Evolutionary conservation across 2,888 invertebrate species (phyloP).

Genomic region (Diarsia rubi): DNA sequence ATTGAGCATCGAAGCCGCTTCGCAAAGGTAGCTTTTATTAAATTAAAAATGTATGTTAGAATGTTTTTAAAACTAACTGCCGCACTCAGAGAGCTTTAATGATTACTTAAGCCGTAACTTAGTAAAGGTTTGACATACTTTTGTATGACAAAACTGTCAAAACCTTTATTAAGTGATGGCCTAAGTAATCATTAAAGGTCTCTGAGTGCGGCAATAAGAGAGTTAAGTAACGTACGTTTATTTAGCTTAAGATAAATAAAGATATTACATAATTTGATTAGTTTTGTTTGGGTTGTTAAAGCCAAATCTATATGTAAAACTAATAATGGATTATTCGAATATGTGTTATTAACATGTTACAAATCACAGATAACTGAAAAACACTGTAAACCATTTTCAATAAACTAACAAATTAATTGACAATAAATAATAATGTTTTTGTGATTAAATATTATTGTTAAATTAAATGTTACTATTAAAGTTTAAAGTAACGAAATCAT

Average conservation of each 20-base stretch:
- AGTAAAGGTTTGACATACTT: no score
- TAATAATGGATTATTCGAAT: neutral
- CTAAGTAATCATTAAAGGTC: no score
- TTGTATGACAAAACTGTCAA: no score
- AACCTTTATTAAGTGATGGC: no score
- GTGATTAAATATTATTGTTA: slow-evolving; percentile 64
- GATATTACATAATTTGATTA: slow-evolving; percentile 2
- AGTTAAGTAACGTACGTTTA: neutral
- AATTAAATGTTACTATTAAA: slow-evolving; percentile 45
- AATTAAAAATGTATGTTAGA: neutral
- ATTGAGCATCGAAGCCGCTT: slow-evolving; percentile 24
- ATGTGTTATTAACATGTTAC: neutral
- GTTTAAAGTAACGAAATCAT: slow-evolving; percentile 23
- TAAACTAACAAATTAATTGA: slow-evolving; percentile 68
- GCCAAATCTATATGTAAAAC: neutral
- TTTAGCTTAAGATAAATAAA: neutral
- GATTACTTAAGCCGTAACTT: no score
- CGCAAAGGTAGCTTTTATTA: slow-evolving; percentile 31
- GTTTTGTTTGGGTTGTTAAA: neutral
- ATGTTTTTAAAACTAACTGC: neutral
- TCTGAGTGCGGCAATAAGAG: no score
- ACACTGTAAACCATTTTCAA: slow-evolving; percentile 64
- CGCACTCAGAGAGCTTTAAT: no score
- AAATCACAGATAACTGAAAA: neutral
- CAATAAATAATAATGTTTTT: slow-evolving; percentile 73